Base-by-base conservation (phyloP, 2,888 invertebrate species). In the Drosophila nigritarsus region DNA sequence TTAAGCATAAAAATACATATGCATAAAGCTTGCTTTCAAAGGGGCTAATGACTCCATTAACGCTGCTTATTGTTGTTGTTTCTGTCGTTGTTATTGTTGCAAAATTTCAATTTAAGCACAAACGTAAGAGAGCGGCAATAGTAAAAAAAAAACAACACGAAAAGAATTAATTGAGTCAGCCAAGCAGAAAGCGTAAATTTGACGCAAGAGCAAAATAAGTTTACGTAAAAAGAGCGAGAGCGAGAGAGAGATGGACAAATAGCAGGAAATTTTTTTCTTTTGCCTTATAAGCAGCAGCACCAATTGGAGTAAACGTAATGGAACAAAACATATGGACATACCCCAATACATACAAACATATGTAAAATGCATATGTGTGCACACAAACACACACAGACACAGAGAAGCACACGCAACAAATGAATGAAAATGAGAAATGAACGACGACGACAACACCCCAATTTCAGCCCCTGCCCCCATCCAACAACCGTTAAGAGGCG, bases 91-190 rank as follows among this genome's bases (percentile, higher is more conserved):
- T 71, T 69, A 59, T 76, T 80, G 78, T 82, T 78, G 78, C 73
- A 62, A 71, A 72, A 72, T 38, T 65, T 27, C 60, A 84, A 84
- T 84, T 24, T 45, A 89, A 78, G 78, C 65, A 75, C 66, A 64
- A 82, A 62, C 65, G 62, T 79, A 72, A 63, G 65, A 73, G 80
- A 75, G 73, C 71, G 71, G 40, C 69, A 29, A 59, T 55, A 65
- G 71, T 53, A 63, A 75, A 29, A 30, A 34, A 24, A 54, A 38
- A 55, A 11, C 24, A 36, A 54, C 20, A 55, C 55, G 63, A 79
- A 82, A 78, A 71, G 77, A 89, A 87, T 88, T 87, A 87, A 90
- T 87, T 87, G 87, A 87, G 80, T 81, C 90, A 89, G 78, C 87
- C 77, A 83, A 87, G 88, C 90, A 83, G 83, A 87, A 87, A 87